These are phyloP conservation scores for Scelioninae gen. 1 DNA, from an alignment of 2,888 invertebrate species.

Conservation along the genomic window DNA sequence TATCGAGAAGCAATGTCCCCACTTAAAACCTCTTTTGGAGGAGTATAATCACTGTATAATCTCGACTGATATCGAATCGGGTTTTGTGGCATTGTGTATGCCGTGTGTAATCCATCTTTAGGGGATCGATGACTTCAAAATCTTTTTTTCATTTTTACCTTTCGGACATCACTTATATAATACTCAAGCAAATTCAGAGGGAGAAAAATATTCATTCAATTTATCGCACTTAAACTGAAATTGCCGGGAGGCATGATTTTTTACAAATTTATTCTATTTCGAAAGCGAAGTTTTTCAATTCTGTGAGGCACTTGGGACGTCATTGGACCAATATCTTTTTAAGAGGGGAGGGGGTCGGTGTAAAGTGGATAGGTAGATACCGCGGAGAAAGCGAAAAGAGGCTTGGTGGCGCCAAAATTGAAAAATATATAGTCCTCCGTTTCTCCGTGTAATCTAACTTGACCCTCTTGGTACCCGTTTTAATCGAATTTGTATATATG, in stretches of 20 bases:
- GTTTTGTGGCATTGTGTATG: conserved; percentile 32
- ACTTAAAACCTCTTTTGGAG: conserved; percentile 26
- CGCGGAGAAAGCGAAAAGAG: conserved; percentile 24
- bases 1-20: conserved; percentile 40
- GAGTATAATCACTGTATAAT: conserved; percentile 49
- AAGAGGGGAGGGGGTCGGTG: conserved; percentile 5
- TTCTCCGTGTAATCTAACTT: conserved; percentile 67
- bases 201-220: conserved; percentile 30
- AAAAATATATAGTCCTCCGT: conserved; percentile 64
- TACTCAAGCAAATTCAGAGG: too few relatives aligned
- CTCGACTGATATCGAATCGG: conserved; percentile 40
- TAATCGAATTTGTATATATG: conserved; percentile 63
- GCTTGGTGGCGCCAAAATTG: conserved; percentile 56
- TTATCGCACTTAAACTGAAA: neutral
- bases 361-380: conserved; percentile 34
- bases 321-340: conserved; percentile 32
- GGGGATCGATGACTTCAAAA: neutral
- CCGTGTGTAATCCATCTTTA: conserved; percentile 33
- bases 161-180: too few relatives aligned
- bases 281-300: conserved; percentile 38
- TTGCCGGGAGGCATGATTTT: conserved; percentile 1
- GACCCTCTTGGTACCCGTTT: conserved; percentile 51
- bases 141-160: too few relatives aligned
- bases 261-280: conserved; percentile 36
- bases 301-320: conserved; percentile 3